These are phyloP conservation scores for Caprella mutica DNA, from an alignment of 2,888 invertebrate species.

Conservation along the genomic window DNA sequence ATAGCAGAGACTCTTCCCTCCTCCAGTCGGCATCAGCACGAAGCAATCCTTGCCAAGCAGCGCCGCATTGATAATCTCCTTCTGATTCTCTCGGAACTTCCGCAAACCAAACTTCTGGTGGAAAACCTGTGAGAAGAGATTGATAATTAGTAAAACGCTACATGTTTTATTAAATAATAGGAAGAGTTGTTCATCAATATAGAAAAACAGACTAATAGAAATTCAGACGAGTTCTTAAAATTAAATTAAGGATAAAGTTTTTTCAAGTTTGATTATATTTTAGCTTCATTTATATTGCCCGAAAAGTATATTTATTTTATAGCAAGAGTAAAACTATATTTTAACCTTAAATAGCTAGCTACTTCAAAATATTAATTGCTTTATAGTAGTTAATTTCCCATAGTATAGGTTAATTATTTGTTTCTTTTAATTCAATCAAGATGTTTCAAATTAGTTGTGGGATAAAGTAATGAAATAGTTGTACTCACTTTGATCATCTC, in stretches of 20 bases:
- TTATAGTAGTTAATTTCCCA: too few species aligned
- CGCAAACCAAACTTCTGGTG: slow-evolving; percentile 73
- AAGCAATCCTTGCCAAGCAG: slow-evolving; percentile 78
- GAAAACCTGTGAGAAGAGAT: slow-evolving; percentile 47
- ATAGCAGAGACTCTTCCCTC: slow-evolving; percentile 86
- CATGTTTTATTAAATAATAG: neutral
- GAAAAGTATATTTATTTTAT: too few species aligned
- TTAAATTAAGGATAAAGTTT: neutral
- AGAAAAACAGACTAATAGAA: neutral
- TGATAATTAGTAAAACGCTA: neutral
- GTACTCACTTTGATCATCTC: slow-evolving; percentile 24
- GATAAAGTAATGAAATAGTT: too few species aligned
- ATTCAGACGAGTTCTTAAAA: neutral
- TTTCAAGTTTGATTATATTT: neutral
- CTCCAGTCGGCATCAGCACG: slow-evolving; percentile 88
- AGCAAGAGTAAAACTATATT: too few species aligned
- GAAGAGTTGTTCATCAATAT: too few species aligned
- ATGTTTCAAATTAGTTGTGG: too few species aligned
- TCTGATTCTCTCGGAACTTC: slow-evolving; percentile 80
- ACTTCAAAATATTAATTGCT: too few species aligned
- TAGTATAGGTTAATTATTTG: too few species aligned
- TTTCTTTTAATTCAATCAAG: too few species aligned
- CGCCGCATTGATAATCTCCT: slow-evolving; percentile 86
- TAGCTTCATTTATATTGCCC: neutral
- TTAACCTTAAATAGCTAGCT: too few species aligned